Percentiles rank a stretch among this genome's conserved stretches.
phyloP scores from a whole-genome alignment of 2,113 vertebrate genomes.

The Triplophysa siluroides region DNA sequence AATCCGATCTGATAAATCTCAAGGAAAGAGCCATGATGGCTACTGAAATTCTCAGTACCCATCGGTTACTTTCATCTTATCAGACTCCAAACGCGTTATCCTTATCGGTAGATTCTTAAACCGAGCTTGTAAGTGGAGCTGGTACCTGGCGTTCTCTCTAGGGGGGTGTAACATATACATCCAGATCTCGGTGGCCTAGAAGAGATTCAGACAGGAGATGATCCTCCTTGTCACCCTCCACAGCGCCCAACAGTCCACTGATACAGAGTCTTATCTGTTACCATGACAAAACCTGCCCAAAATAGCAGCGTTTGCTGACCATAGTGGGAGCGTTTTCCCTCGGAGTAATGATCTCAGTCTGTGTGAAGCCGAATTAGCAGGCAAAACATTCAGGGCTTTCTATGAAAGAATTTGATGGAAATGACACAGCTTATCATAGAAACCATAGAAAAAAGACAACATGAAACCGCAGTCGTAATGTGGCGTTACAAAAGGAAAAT shows the following conservation, averaged over 20 bases:
- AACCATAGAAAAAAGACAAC: neutral
- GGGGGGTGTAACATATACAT: neutral
- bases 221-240: constrained; percentile 12
- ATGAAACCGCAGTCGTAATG: neutral
- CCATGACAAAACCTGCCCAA: constrained; percentile 1
- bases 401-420: neutral
- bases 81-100: neutral
- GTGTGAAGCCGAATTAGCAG: neutral
- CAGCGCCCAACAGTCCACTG: neutral
- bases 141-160: constrained; percentile 15
- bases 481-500: neutral
- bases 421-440: neutral
- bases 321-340: neutral
- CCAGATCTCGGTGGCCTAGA: constrained; percentile 16
- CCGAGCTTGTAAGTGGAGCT: constrained; percentile 2
- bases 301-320: constrained; percentile 25
- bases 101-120: constrained; percentile 3
- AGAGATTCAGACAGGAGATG: constrained; percentile 23
- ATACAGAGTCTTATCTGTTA: constrained; percentile 23
- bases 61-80: neutral
- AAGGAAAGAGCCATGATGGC: neutral
- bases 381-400: neutral
- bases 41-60: neutral
- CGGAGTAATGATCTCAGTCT: neutral
- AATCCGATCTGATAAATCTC: neutral